A percentile compares a stretch with the other conserved stretches of the same genome.
These are phyloP conservation scores for Neuroscelio doddi DNA, from an alignment of 2,888 invertebrate species.

Conservation along the genomic window DNA sequence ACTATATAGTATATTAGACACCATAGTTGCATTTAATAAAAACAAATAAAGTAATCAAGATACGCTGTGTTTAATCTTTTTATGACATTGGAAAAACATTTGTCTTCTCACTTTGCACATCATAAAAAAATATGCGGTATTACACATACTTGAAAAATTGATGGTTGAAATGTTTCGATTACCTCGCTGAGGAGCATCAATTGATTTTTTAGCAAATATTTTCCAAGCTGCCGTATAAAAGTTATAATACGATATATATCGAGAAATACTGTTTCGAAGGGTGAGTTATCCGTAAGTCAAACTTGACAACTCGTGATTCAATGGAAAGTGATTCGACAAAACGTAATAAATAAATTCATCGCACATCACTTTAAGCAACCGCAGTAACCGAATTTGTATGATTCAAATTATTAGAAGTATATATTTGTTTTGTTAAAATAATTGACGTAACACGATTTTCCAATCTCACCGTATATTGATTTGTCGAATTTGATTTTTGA, in stretches of 20 bases:
- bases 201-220: constrained; percentile 11
- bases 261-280: constrained; percentile 11
- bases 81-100: too few relatives aligned
- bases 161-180: not conserved
- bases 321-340: constrained; percentile 28
- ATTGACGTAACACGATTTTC: constrained; percentile 13
- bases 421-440: constrained; percentile 7
- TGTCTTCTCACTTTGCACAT: too few relatives aligned
- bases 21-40: constrained; percentile 24
- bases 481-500: not conserved
- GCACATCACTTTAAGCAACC: constrained; percentile 26
- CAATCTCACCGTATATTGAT: not conserved
- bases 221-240: not conserved
- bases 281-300: constrained; percentile 18
- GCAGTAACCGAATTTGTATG: too few relatives aligned
- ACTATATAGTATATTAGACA: constrained; percentile 37
- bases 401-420: not conserved
- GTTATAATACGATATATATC: constrained; percentile 2
- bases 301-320: constrained; percentile 26
- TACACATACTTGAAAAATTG: not conserved
- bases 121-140: not conserved
- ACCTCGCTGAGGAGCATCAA: not conserved
- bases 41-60: constrained; percentile 22
- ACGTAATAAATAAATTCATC: constrained; percentile 19
- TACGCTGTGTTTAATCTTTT: too few relatives aligned